These are phyloP conservation scores for Eupithecia vulgata DNA, from an alignment of 2,888 invertebrate genomes.

Conservation along the genomic window DNA sequence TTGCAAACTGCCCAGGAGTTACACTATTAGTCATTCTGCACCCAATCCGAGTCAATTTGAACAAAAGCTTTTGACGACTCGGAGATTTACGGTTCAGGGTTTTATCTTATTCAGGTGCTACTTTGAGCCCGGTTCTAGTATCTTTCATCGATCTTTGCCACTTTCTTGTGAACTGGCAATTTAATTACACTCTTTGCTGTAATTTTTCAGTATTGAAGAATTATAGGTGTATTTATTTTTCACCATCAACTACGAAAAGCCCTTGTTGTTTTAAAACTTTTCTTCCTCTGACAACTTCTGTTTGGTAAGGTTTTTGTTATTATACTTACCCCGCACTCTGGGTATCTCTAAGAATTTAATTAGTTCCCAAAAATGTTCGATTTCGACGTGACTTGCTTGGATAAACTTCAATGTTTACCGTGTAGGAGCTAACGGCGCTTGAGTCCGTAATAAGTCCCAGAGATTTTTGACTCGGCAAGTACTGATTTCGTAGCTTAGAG, in stretches of 20 bases:
- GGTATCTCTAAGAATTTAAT: too few species aligned
- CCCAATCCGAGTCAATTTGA: slow-evolving; percentile 25
- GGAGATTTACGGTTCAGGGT: slow-evolving; percentile 29
- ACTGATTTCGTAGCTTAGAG: too few species aligned
- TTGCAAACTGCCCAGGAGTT: background rate
- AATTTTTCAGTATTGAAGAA: background rate
- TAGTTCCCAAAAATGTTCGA: too few species aligned
- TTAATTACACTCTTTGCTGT: background rate
- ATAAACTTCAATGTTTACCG: too few species aligned
- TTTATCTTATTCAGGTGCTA: slow-evolving; percentile 40
- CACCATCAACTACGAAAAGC: background rate
- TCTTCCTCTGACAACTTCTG: background rate
- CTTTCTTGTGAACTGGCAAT: slow-evolving; percentile 1
- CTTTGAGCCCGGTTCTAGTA: slow-evolving; percentile 22
- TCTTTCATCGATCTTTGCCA: slow-evolving; percentile 25
- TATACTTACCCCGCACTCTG: too few species aligned
- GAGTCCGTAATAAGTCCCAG: too few species aligned
- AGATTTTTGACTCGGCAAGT: too few species aligned
- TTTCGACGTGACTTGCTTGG: too few species aligned
- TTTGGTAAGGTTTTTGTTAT: too few species aligned
- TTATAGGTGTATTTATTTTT: background rate
- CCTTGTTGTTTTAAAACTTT: background rate
- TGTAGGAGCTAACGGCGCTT: too few species aligned
- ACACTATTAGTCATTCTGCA: slow-evolving; percentile 7
- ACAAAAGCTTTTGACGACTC: slow-evolving; percentile 36